Evolutionary conservation across 2,113 vertebrate genomes (phyloP).

Genomic region (Motacilla tschutschensis): DNA sequence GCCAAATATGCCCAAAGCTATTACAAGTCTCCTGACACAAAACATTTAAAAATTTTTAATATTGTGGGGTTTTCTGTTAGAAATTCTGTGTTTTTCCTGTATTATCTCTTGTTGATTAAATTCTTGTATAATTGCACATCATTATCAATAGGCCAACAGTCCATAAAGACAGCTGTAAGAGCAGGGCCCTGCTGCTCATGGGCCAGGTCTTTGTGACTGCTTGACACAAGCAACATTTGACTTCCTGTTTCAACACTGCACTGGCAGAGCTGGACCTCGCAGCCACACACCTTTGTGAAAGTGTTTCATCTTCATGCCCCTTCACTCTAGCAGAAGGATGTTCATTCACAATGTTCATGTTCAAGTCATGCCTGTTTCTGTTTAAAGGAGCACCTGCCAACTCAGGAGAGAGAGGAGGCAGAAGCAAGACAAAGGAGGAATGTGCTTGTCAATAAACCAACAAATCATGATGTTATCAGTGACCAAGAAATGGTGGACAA

Average conservation of each 20-base stretch:
- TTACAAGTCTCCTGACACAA: background rate
- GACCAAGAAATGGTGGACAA: constrained; percentile 90
- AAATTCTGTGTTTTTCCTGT: background rate
- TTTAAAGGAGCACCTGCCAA: constrained; percentile 69
- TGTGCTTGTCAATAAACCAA: constrained; percentile 59
- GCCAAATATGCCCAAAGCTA: background rate
- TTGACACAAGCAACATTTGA: background rate
- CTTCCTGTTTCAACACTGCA: background rate
- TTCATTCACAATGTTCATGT: background rate
- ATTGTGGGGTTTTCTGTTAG: background rate
- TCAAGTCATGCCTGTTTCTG: background rate
- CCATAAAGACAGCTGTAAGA: background rate
- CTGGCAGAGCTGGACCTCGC: background rate
- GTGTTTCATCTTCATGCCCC: background rate
- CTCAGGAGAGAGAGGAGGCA: constrained; percentile 61
- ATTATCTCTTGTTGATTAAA: background rate
- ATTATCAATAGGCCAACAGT: background rate
- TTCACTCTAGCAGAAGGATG: background rate
- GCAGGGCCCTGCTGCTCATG: background rate
- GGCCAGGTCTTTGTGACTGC: background rate
- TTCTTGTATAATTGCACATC: background rate
- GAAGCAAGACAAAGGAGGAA: constrained; percentile 54
- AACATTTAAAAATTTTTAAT: background rate
- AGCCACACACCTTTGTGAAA: background rate
- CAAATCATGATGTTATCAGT: constrained; percentile 63